These are phyloP conservation scores for Cheilosia impressa DNA, from an alignment of 2,888 invertebrate genomes.

Conservation along the genomic window DNA sequence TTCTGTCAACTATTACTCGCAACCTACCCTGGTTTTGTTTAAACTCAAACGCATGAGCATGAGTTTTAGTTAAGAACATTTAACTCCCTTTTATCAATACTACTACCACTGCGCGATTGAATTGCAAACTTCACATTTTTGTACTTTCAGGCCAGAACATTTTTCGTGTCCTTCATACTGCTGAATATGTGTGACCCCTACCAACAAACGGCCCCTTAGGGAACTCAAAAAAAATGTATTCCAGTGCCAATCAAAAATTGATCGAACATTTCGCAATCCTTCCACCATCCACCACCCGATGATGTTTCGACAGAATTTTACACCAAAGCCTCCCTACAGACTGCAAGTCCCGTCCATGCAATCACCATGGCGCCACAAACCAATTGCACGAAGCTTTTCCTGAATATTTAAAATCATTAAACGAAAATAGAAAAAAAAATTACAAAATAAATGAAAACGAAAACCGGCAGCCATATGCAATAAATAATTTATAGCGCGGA, in stretches of 20 bases:
- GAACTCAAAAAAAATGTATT: background rate
- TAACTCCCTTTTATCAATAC: no score
- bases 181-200: no score
- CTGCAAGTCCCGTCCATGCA: background rate
- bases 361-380: slow-evolving; percentile 4
- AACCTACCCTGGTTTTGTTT: no score
- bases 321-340: background rate
- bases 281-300: background rate
- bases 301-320: no score
- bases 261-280: background rate
- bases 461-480: background rate
- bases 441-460: slow-evolving; percentile 26
- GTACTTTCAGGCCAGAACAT: no score
- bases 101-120: no score
- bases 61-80: no score
- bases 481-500: slow-evolving; percentile 44
- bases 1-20: no score
- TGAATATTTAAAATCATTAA: slow-evolving; percentile 56
- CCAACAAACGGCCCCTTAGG: no score
- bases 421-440: slow-evolving; percentile 29
- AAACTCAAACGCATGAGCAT: no score
- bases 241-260: slow-evolving; percentile 14
- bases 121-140: no score
- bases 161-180: no score
- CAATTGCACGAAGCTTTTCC: background rate